Conservation (phyloP, 2,113 vertebrate species). For the Clinocottus analis region DNA sequence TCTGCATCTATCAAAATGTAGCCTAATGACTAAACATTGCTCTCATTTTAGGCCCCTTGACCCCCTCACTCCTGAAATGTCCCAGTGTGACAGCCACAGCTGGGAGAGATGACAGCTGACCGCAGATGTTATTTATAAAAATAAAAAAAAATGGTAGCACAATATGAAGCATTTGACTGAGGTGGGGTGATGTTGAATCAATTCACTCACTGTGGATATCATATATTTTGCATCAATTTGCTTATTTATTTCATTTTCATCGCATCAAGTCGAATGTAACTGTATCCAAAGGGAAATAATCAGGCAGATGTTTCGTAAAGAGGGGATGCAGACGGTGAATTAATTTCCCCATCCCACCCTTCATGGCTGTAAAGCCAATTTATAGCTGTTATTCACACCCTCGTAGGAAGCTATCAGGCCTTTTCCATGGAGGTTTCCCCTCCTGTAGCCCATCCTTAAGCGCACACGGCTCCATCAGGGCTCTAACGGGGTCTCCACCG, state of each 20-base stretch:
- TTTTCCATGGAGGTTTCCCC: slow-evolving; percentile 40
- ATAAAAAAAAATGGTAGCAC: slow-evolving; percentile 27
- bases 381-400: slow-evolving; percentile 49
- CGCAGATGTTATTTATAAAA: slow-evolving; percentile 46
- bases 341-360: slow-evolving; percentile 11
- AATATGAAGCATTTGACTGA: slow-evolving; percentile 26
- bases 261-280: neutral
- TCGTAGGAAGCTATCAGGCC: slow-evolving; percentile 67
- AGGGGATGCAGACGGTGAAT: slow-evolving; percentile 4
- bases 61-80: slow-evolving; percentile 18
- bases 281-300: neutral
- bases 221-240: slow-evolving; percentile 14
- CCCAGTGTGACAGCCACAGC: slow-evolving; percentile 41
- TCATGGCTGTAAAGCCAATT: slow-evolving; percentile 42
- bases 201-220: neutral
- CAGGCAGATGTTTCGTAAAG: slow-evolving; percentile 10
- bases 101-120: slow-evolving; percentile 37
- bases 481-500: neutral
- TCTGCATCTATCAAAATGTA: neutral
- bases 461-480: slow-evolving; percentile 1
- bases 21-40: neutral
- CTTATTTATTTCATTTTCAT: slow-evolving; percentile 36
- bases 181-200: slow-evolving; percentile 36
- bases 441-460: slow-evolving; percentile 29
- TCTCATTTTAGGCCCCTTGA: slow-evolving; percentile 48